phyloP scores from a whole-genome alignment of 2,113 vertebrate genomes.

The Rhizomys pruinosus region DNA sequence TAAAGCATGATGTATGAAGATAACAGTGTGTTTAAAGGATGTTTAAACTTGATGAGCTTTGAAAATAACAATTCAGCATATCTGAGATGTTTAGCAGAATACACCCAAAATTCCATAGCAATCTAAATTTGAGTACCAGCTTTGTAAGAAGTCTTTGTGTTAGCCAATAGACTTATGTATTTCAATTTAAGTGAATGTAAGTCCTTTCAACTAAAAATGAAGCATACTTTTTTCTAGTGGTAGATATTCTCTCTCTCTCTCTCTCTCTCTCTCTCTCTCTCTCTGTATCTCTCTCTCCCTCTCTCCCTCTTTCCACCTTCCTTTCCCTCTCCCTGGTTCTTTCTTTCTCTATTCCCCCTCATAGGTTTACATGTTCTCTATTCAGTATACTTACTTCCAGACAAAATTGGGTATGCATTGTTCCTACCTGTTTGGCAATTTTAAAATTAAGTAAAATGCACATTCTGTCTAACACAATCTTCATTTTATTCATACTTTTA shows the following conservation, averaged over 20 bases:
- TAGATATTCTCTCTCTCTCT: no score
- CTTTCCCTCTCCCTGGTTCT: no score
- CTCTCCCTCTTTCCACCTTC: no score
- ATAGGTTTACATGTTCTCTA: no score
- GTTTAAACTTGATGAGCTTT: neutral
- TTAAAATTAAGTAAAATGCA: neutral
- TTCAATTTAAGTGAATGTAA: neutral
- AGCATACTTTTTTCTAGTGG: no score
- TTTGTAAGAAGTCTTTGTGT: neutral
- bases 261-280: no score
- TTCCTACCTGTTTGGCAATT: no score
- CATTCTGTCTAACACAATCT: neutral
- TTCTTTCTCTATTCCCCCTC: no score
- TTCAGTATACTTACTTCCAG: no score
- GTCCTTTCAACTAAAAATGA: neutral
- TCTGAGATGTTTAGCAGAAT: neutral
- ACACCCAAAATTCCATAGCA: neutral
- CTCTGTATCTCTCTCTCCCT: no score
- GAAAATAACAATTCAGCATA: neutral
- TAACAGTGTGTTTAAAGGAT: neutral
- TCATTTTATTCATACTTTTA: neutral
- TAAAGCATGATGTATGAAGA: no score
- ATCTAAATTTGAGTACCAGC: neutral
- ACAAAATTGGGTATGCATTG: no score
- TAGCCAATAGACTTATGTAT: neutral